phyloP scores from a whole-genome alignment of 2,113 vertebrate species.

The Beaufortia kweichowensis region DNA sequence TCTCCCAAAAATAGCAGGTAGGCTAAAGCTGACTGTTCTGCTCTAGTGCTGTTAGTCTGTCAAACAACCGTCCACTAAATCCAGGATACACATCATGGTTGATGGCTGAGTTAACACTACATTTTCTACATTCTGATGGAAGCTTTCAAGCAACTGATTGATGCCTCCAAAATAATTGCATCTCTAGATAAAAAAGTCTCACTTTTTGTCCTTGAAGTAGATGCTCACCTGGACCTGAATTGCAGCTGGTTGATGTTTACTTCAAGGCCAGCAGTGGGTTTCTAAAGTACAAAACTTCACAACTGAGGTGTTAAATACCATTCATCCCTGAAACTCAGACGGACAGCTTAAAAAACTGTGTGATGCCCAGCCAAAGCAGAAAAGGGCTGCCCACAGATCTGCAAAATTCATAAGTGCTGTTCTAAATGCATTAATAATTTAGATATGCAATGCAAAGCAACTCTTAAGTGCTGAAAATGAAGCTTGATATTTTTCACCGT shows the following conservation, averaged over 20 bases:
- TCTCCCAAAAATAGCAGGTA: conserved; percentile 32
- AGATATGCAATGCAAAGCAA: conserved; percentile 22
- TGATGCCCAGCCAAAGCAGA: background rate
- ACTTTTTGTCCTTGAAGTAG: too few relatives aligned
- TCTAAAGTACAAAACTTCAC: background rate
- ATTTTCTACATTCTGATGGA: background rate
- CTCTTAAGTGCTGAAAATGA: conserved; percentile 6
- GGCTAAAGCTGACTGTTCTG: conserved; percentile 1
- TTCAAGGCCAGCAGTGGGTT: background rate
- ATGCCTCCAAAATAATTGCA: background rate
- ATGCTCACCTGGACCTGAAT: too few relatives aligned
- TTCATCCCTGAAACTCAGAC: conserved; percentile 4
- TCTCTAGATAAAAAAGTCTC: background rate
- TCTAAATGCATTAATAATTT: conserved; percentile 12
- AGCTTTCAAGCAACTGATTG: background rate
- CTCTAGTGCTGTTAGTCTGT: conserved; percentile 5
- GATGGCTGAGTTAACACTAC: too few relatives aligned
- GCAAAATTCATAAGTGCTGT: conserved; percentile 11
- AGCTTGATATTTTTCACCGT: background rate
- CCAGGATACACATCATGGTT: background rate
- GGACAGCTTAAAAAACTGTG: background rate
- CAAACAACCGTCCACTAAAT: conserved; percentile 7
- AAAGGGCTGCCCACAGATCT: background rate
- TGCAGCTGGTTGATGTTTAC: background rate
- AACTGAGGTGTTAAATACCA: background rate